These are phyloP conservation scores for Channallabes apus DNA, from an alignment of 2,797 vertebrate species.

Conservation along the genomic window DNA sequence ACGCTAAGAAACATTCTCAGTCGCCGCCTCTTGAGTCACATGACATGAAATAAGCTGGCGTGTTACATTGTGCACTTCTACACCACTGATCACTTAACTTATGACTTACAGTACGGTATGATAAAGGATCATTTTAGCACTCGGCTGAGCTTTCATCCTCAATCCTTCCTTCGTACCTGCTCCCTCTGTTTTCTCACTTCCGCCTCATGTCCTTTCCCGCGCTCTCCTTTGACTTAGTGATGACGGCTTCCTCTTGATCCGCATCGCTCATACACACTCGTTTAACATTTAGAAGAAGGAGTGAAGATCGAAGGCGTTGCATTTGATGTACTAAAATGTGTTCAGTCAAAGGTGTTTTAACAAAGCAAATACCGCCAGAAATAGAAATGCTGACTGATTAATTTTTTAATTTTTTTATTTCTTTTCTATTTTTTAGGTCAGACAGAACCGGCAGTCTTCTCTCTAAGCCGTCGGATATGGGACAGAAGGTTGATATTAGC, in stretches of 20 bases:
- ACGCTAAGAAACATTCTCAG: no score
- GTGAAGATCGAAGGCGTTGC: background rate
- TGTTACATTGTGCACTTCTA: background rate
- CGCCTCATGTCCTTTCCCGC: background rate
- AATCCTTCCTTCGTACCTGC: background rate
- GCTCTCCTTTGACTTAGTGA: background rate
- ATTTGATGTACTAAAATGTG: constrained; percentile 5
- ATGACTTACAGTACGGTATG: background rate
- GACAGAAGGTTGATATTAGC: constrained; percentile 31
- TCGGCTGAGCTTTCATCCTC: background rate
- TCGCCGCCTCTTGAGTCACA: background rate
- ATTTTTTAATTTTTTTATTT: constrained; percentile 7
- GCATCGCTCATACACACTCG: background rate
- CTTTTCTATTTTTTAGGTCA: constrained; percentile 38
- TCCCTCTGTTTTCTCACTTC: background rate
- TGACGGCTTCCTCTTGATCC: background rate
- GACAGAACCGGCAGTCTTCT: constrained; percentile 27
- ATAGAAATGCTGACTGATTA: constrained; percentile 40
- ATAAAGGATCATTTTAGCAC: background rate
- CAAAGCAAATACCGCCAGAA: constrained; percentile 19
- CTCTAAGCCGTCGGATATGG: constrained; percentile 17
- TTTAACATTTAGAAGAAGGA: background rate
- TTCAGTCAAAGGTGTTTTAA: background rate
- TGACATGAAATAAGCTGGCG: background rate
- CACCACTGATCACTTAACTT: background rate